Percentiles rank a stretch among this genome's conserved stretches.
These are phyloP conservation scores for Palythoa caribaeorum DNA, from an alignment of 92 coral and sea anemone species.

Conservation along the genomic window DNA sequence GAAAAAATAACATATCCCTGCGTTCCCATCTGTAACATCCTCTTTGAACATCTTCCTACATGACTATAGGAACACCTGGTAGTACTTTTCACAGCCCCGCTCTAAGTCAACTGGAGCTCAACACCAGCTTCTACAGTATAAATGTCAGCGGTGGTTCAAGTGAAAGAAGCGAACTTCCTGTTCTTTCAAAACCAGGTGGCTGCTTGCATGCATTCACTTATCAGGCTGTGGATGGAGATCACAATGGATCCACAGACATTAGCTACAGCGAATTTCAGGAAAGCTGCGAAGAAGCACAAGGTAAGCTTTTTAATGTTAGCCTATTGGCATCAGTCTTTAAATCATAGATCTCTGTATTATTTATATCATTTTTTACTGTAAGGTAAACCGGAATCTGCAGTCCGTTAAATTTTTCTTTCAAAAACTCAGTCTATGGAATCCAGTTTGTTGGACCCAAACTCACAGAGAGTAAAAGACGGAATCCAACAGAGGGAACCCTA, in stretches of 20 bases:
- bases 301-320: background rate
- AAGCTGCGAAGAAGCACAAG: background rate
- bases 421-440: too few species aligned
- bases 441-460: too few species aligned
- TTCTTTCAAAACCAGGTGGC: slow-evolving; percentile 36
- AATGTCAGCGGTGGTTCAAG: slow-evolving; percentile 19
- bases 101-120: background rate
- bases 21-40: too few species aligned
- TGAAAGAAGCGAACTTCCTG: slow-evolving; percentile 15
- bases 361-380: too few species aligned
- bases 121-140: slow-evolving; percentile 49
- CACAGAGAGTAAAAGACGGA: too few species aligned
- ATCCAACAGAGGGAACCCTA: too few species aligned
- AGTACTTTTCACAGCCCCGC: background rate
- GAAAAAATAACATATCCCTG: too few species aligned
- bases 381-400: too few species aligned
- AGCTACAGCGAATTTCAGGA: background rate
- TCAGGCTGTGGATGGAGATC: slow-evolving; percentile 12
- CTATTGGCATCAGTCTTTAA: background rate
- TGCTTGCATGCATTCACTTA: slow-evolving; percentile 41
- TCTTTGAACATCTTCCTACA: too few species aligned
- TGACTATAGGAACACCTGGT: too few species aligned
- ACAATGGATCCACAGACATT: background rate
- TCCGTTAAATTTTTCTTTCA: too few species aligned
- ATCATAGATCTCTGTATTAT: background rate